Evolutionary conservation across 1,140 invertebrate genomes (phyloP).

Genomic region (Drosophila tropicalis): DNA sequence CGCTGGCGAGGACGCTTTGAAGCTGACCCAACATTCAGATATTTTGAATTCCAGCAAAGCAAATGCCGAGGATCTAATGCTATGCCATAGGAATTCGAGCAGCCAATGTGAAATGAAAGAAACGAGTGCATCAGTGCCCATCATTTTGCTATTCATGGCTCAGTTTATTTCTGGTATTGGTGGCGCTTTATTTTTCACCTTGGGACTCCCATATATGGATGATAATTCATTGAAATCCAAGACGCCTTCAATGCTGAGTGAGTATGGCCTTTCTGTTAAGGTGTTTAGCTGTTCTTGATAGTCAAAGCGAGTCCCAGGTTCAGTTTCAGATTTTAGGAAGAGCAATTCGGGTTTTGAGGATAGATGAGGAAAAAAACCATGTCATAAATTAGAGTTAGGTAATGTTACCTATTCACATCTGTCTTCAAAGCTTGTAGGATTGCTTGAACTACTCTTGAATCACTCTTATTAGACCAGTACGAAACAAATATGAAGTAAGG

Average conservation of each 20-base stretch:
- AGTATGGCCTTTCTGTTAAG: too few relatives aligned
- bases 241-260: constrained; percentile 87
- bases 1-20: constrained; percentile 87
- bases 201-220: constrained; percentile 88
- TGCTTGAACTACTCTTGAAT: too few relatives aligned
- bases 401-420: too few relatives aligned
- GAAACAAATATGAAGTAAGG: too few relatives aligned
- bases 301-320: too few relatives aligned
- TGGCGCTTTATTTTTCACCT: constrained; percentile 86
- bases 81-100: constrained; percentile 42
- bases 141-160: constrained; percentile 85
- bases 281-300: too few relatives aligned
- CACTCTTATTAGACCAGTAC: too few relatives aligned
- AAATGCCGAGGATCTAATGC: not conserved
- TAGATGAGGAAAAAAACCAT: too few relatives aligned
- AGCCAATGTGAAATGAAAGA: constrained; percentile 29
- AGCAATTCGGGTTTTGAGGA: too few relatives aligned
- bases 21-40: constrained; percentile 85
- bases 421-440: too few relatives aligned
- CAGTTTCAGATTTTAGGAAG: too few relatives aligned
- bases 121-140: constrained; percentile 85
- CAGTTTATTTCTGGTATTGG: constrained; percentile 88
- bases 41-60: constrained; percentile 30
- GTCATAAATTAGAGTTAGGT: too few relatives aligned
- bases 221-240: constrained; percentile 88